phyloP scores from a whole-genome alignment of 2,888 invertebrate genomes.

The Yponomeuta evonymella region DNA sequence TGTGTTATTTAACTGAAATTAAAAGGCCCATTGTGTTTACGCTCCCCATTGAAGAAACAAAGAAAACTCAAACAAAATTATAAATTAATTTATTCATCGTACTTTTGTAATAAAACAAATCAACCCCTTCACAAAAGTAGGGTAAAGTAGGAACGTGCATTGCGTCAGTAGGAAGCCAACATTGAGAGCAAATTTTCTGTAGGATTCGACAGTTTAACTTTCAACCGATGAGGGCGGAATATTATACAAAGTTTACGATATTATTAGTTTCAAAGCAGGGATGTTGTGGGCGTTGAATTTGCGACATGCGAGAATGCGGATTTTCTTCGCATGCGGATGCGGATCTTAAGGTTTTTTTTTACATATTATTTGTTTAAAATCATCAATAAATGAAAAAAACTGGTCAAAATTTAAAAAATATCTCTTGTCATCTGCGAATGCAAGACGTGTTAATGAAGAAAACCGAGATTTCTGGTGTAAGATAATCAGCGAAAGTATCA shows the following conservation, averaged over 20 bases:
- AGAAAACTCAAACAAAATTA: neutral
- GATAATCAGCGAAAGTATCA: no score
- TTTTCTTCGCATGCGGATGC: no score
- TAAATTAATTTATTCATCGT: neutral
- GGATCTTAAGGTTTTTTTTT: no score
- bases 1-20: neutral
- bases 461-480: no score
- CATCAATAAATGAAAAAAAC: no score
- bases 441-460: no score
- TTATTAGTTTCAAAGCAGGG: conserved; percentile 24
- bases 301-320: no score
- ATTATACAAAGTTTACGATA: conserved; percentile 25
- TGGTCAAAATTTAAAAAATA: no score
- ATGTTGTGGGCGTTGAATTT: no score
- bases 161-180: neutral
- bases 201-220: neutral
- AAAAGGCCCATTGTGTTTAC: neutral
- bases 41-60: neutral
- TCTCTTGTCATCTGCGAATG: no score
- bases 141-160: neutral
- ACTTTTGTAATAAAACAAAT: neutral
- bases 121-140: neutral
- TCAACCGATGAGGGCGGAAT: neutral
- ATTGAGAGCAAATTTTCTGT: neutral
- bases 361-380: no score